Percentiles rank a stretch among this genome's conserved stretches.
phyloP scores from a whole-genome alignment of 1,140 invertebrate species.

The Polypedilum vanderplanki region DNA sequence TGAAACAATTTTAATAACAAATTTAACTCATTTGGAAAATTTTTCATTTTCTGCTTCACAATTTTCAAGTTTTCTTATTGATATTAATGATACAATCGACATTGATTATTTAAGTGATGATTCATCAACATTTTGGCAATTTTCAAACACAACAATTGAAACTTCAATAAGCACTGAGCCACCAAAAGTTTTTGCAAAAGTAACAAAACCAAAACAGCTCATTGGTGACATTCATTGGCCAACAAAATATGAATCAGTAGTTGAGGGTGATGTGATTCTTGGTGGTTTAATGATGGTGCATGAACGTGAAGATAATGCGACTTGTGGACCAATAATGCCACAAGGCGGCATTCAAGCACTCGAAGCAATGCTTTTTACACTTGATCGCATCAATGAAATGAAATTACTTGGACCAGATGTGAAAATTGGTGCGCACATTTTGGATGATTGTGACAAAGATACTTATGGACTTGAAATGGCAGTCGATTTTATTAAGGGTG shows the following conservation, averaged over 20 bases:
- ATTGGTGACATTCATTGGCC: slow-evolving; percentile 57
- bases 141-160: not conserved
- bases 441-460: slow-evolving; percentile 95
- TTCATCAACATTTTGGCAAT: not conserved
- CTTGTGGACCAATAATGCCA: slow-evolving; percentile 88
- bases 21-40: not conserved
- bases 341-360: slow-evolving; percentile 87
- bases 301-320: slow-evolving; percentile 73
- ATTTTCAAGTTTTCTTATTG: not conserved
- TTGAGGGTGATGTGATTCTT: slow-evolving; percentile 76
- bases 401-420: slow-evolving; percentile 61
- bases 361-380: slow-evolving; percentile 86
- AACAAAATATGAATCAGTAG: slow-evolving; percentile 71
- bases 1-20: not conserved
- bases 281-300: slow-evolving; percentile 95
- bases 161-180: not conserved
- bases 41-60: not conserved
- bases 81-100: not conserved
- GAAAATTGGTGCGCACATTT: slow-evolving; percentile 76
- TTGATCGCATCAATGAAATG: slow-evolving; percentile 72
- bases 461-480: slow-evolving; percentile 94
- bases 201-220: not conserved
- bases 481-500: slow-evolving; percentile 95
- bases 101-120: not conserved
- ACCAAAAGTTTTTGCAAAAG: not conserved